Conservation (phyloP, 2,888 invertebrate species). For the Andrena hattorfiana region DNA sequence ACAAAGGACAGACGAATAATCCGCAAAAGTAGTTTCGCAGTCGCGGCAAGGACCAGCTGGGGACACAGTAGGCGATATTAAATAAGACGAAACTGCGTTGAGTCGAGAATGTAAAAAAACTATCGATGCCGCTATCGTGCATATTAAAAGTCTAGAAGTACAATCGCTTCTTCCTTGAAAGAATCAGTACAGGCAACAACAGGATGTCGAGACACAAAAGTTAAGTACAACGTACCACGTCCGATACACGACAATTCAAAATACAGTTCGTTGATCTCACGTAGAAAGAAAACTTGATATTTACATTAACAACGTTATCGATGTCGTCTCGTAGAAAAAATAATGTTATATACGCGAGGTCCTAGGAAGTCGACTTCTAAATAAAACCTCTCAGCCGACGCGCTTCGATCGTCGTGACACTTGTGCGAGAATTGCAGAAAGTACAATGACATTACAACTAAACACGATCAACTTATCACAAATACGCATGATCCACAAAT, state of each 20-base stretch:
- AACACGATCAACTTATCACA: constrained; percentile 48
- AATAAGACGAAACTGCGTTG: not conserved
- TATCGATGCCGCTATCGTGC: constrained; percentile 16
- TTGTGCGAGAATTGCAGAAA: constrained; percentile 19
- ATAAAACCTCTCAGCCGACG: constrained; percentile 36
- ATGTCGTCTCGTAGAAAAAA: constrained; percentile 32
- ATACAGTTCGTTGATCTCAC: constrained; percentile 39
- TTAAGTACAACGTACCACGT: constrained; percentile 45
- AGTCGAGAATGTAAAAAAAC: not conserved
- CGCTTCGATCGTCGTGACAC: not conserved
- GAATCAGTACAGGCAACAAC: constrained; percentile 4
- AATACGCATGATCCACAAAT: constrained; percentile 24
- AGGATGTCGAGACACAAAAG: constrained; percentile 4
- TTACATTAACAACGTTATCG: constrained; percentile 35
- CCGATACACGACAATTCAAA: constrained; percentile 23
- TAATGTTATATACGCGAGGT: constrained; percentile 39
- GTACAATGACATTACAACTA: constrained; percentile 40
- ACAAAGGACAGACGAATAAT: not conserved
- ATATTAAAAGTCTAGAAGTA: constrained; percentile 23
- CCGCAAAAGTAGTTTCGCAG: not conserved
- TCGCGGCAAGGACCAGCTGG: not conserved
- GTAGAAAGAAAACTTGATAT: constrained; percentile 35
- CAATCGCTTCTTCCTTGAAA: constrained; percentile 22
- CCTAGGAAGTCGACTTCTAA: constrained; percentile 24
- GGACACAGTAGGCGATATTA: not conserved